Evolutionary conservation across 2,888 invertebrate species (phyloP).

Genomic region (Calliopum simillimum): DNA sequence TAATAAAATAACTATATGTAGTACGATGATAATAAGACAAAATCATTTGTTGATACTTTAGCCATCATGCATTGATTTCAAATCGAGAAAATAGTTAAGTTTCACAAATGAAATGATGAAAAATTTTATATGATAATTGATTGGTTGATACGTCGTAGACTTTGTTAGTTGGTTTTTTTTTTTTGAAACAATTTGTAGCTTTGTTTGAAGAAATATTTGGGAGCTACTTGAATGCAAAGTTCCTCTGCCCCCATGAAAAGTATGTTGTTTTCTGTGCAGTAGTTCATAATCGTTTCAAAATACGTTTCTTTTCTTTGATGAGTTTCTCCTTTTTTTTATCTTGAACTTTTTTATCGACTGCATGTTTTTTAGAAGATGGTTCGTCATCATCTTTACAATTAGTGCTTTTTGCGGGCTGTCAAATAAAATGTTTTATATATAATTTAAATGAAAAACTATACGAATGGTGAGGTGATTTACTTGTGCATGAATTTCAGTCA

Average conservation of each 20-base stretch:
- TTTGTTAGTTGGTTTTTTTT: slow-evolving; percentile 12
- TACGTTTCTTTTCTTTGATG: slow-evolving; percentile 86
- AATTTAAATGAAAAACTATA: neutral
- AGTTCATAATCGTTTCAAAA: slow-evolving; percentile 85
- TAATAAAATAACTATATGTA: too few relatives aligned
- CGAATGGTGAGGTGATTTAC: slow-evolving; percentile 66
- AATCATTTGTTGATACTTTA: too few relatives aligned
- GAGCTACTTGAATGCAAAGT: neutral
- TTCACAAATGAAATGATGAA: too few relatives aligned
- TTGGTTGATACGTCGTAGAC: neutral
- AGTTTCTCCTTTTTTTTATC: slow-evolving; percentile 77
- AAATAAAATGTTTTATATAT: slow-evolving; percentile 35
- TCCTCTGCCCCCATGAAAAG: neutral
- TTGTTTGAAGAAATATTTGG: slow-evolving; percentile 1
- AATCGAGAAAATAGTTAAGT: too few relatives aligned
- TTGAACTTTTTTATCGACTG: slow-evolving; percentile 81
- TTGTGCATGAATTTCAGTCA: slow-evolving; percentile 91
- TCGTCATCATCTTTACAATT: slow-evolving; percentile 71
- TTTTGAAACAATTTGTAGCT: neutral
- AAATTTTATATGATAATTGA: too few relatives aligned
- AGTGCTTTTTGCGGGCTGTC: slow-evolving; percentile 69
- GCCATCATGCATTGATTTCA: too few relatives aligned
- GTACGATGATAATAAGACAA: too few relatives aligned
- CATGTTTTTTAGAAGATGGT: slow-evolving; percentile 86
- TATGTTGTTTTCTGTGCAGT: neutral